Conservation (phyloP, 1,140 invertebrate species). For the Dinoponera quadriceps region DNA sequence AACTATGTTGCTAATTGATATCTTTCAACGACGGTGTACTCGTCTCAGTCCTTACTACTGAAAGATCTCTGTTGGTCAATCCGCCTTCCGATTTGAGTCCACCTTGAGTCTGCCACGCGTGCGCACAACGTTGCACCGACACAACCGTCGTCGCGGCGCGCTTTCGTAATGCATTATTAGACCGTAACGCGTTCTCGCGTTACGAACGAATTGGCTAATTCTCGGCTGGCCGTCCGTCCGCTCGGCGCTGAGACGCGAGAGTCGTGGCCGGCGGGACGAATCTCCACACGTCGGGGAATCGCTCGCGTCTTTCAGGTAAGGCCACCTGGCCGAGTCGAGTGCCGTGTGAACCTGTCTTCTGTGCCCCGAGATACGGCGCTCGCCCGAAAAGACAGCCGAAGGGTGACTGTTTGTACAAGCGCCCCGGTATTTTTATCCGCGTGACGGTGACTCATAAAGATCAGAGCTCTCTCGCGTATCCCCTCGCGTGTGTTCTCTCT, state of each 20-base stretch:
- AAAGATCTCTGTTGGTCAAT: constrained; percentile 9
- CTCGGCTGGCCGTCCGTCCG: constrained; percentile 25
- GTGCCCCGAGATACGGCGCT: constrained; percentile 50
- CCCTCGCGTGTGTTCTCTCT: constrained; percentile 58
- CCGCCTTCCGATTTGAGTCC: neutral
- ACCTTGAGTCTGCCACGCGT: neutral
- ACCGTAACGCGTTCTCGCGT: constrained; percentile 42
- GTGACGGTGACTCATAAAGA: constrained; percentile 80
- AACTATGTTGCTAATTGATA: constrained; percentile 38
- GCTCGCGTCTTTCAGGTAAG: constrained; percentile 68
- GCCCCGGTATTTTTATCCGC: constrained; percentile 79
- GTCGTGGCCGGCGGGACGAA: neutral
- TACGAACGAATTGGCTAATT: constrained; percentile 49
- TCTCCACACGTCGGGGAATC: constrained; percentile 32
- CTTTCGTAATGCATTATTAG: constrained; percentile 53
- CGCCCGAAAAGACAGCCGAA: constrained; percentile 73
- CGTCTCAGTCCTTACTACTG: neutral
- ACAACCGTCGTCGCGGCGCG: neutral
- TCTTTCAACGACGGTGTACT: constrained; percentile 14
- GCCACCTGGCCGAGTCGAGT: constrained; percentile 73
- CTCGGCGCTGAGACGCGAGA: neutral
- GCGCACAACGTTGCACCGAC: neutral
- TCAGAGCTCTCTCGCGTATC: constrained; percentile 69
- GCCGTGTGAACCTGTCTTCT: constrained; percentile 73
- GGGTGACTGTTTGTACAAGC: constrained; percentile 81